phyloP scores from a whole-genome alignment of 2,888 invertebrate genomes.

The Epirrhoe tristata region DNA sequence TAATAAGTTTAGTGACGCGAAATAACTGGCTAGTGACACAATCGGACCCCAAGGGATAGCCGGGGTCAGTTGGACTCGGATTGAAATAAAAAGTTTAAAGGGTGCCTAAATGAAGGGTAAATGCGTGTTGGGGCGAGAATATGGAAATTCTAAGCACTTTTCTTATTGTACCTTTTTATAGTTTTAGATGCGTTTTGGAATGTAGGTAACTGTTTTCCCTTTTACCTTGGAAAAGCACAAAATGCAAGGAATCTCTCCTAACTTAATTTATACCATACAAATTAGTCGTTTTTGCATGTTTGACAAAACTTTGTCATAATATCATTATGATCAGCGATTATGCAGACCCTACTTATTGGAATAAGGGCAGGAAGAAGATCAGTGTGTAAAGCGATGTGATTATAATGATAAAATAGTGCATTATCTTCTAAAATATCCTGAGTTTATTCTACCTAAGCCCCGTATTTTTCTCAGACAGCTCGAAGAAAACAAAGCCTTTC shows the following conservation, averaged over 20 bases:
- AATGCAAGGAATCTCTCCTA: no score
- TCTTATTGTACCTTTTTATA: constrained; percentile 20
- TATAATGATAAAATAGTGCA: not conserved
- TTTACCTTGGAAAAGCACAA: not conserved
- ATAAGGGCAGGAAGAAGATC: no score
- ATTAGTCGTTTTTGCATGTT: no score
- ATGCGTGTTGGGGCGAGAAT: constrained; percentile 29
- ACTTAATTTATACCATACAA: no score
- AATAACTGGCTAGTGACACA: constrained; percentile 51
- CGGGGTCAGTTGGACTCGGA: constrained; percentile 40
- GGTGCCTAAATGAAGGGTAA: constrained; percentile 42
- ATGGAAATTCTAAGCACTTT: constrained; percentile 33
- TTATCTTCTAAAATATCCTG: not conserved
- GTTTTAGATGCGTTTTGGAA: constrained; percentile 19
- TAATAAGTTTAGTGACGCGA: constrained; percentile 53
- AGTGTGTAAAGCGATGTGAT: not conserved
- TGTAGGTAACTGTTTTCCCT: not conserved
- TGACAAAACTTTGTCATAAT: no score
- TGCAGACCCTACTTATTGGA: no score
- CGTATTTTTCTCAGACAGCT: constrained; percentile 11
- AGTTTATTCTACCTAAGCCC: constrained; percentile 4
- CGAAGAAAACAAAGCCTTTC: constrained; percentile 34
- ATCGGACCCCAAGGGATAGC: constrained; percentile 42
- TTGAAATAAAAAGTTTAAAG: constrained; percentile 49
- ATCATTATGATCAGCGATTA: no score